These are phyloP conservation scores for Ivindomyrus marchei DNA, from an alignment of 2,113 vertebrate species.

Conservation along the genomic window DNA sequence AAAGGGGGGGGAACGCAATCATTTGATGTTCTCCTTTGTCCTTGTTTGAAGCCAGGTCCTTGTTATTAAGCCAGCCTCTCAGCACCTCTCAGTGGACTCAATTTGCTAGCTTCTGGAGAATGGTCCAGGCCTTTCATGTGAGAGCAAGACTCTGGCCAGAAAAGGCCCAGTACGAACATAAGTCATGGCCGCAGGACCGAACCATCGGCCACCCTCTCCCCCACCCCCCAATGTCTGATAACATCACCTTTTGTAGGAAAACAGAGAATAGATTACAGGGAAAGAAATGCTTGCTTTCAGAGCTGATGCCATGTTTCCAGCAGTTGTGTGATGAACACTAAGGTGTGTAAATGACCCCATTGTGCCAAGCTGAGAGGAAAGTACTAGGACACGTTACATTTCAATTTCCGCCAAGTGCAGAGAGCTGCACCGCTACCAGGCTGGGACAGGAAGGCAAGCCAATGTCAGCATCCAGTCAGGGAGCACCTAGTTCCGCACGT, in stretches of 20 bases:
- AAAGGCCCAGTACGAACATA: slow-evolving; percentile 47
- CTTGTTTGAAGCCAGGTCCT: slow-evolving; percentile 80
- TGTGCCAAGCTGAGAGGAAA: neutral
- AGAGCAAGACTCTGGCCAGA: slow-evolving; percentile 54
- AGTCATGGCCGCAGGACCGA: slow-evolving; percentile 54
- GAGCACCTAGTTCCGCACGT: neutral
- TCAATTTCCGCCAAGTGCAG: neutral
- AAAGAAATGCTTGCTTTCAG: neutral
- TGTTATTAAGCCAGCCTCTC: slow-evolving; percentile 71
- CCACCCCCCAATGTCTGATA: slow-evolving; percentile 46
- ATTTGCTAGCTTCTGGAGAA: slow-evolving; percentile 73
- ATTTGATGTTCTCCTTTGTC: slow-evolving; percentile 82
- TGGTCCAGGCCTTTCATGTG: slow-evolving; percentile 79
- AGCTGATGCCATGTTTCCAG: neutral
- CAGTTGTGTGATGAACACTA: neutral
- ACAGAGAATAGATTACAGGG: slow-evolving; percentile 8
- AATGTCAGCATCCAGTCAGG: neutral
- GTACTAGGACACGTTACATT: neutral
- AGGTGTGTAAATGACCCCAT: neutral
- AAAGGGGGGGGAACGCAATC: slow-evolving; percentile 29
- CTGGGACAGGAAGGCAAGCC: neutral
- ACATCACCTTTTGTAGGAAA: slow-evolving; percentile 42
- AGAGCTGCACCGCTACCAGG: neutral
- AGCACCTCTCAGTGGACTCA: slow-evolving; percentile 68
- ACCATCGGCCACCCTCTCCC: slow-evolving; percentile 27